Conservation (phyloP, 1,140 invertebrate genomes). For the Phenacoccus solenopsis region DNA sequence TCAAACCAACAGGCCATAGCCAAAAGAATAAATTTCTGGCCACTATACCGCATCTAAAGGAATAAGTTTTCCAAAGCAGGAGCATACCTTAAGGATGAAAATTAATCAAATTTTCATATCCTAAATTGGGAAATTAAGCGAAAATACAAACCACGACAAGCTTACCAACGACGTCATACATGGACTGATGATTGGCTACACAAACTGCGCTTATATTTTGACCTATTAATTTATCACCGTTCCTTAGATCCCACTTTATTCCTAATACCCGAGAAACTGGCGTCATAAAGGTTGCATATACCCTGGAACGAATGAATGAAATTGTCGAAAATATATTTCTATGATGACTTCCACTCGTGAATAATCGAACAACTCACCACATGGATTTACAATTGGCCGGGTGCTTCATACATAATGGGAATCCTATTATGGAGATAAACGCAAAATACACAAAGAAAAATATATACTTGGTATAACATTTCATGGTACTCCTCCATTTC, state of each 20-base stretch:
- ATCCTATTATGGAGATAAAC: background rate
- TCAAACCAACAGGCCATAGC: conserved; percentile 73
- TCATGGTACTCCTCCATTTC: background rate
- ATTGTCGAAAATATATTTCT: too few species aligned
- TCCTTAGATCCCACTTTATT: conserved; percentile 37
- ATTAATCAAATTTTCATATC: too few species aligned
- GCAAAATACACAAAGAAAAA: background rate
- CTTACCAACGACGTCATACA: conserved; percentile 39
- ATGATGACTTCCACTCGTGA: too few species aligned
- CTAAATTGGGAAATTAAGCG: too few species aligned
- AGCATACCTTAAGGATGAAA: conserved; percentile 29
- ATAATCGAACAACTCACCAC: background rate
- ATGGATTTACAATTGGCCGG: background rate
- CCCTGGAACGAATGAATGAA: background rate
- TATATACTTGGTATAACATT: background rate
- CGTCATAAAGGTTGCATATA: background rate
- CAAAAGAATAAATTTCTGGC: conserved; percentile 79
- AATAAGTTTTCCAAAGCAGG: conserved; percentile 33
- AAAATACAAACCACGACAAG: too few species aligned
- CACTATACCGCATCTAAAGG: conserved; percentile 33
- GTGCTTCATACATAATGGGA: background rate
- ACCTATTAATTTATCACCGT: conserved; percentile 32
- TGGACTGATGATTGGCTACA: conserved; percentile 40
- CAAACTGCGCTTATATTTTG: conserved; percentile 33
- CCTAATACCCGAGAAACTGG: conserved; percentile 21